phyloP scores from a whole-genome alignment of 2,888 invertebrate genomes.

The Clivina fossor region DNA sequence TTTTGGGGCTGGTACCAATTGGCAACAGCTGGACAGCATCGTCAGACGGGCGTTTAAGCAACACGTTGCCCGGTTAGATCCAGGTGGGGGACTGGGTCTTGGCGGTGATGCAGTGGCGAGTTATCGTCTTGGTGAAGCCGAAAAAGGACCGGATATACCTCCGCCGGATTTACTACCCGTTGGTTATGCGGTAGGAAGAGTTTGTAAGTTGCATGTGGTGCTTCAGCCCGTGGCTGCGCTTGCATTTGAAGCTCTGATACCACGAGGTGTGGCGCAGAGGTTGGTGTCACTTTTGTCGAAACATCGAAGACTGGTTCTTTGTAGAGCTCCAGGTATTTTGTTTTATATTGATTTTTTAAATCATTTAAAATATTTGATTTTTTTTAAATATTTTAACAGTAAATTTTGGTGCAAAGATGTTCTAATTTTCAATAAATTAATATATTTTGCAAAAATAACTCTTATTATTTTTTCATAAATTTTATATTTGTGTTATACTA shows the following conservation, averaged over 20 bases:
- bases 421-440: too few species aligned
- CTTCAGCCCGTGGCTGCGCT: conserved; percentile 82
- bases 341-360: too few species aligned
- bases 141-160: conserved; percentile 74
- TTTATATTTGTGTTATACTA: too few species aligned
- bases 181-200: conserved; percentile 89
- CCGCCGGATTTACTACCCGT: conserved; percentile 90
- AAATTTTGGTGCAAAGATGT: too few species aligned
- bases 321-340: conserved; percentile 91
- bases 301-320: conserved; percentile 90
- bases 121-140: conserved; percentile 91
- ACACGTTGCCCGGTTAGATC: conserved; percentile 89
- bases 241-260: conserved; percentile 94
- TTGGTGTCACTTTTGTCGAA: conserved; percentile 77
- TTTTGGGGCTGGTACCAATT: conserved; percentile 89
- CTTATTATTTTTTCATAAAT: too few species aligned
- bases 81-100: conserved; percentile 82
- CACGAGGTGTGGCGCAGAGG: conserved; percentile 93
- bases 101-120: conserved; percentile 83
- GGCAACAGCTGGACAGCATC: conserved; percentile 92
- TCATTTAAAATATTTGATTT: too few species aligned
- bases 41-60: conserved; percentile 93
- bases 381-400: too few species aligned
- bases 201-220: conserved; percentile 85
- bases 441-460: too few species aligned